Evolutionary conservation across 2,113 vertebrate species (phyloP).

Genomic region (Gracilinanus agilis): DNA sequence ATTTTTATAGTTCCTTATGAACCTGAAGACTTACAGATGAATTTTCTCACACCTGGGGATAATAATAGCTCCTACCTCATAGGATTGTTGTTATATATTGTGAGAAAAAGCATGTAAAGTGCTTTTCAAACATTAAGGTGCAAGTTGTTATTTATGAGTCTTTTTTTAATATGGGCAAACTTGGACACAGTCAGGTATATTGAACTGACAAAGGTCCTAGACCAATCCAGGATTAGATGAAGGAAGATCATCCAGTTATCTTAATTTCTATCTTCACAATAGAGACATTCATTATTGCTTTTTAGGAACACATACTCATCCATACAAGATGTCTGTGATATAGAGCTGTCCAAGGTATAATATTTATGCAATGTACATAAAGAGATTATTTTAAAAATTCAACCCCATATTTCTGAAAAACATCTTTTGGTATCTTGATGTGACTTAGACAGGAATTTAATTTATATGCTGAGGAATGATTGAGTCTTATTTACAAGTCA

Average conservation of each 20-base stretch:
- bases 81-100: too few relatives aligned
- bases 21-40: too few relatives aligned
- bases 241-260: neutral
- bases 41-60: too few relatives aligned
- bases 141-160: neutral
- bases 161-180: neutral
- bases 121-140: too few relatives aligned
- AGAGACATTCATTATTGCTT: neutral
- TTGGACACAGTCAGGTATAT: neutral
- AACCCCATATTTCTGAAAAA: constrained; percentile 6
- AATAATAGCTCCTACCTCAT: too few relatives aligned
- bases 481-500: constrained; percentile 7
- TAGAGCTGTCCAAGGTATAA: neutral
- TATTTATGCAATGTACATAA: neutral
- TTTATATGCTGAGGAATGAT: neutral
- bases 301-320: neutral
- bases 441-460: neutral
- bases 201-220: neutral
- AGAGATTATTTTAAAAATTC: constrained; percentile 14
- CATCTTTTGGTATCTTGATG: neutral
- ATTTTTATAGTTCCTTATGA: too few relatives aligned
- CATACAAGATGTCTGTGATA: neutral
- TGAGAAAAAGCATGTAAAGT: too few relatives aligned
- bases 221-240: constrained; percentile 2
- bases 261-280: constrained; percentile 15